Evolutionary conservation across 1,140 invertebrate species (phyloP).

Genomic region (Acromyrmex echinatior): DNA sequence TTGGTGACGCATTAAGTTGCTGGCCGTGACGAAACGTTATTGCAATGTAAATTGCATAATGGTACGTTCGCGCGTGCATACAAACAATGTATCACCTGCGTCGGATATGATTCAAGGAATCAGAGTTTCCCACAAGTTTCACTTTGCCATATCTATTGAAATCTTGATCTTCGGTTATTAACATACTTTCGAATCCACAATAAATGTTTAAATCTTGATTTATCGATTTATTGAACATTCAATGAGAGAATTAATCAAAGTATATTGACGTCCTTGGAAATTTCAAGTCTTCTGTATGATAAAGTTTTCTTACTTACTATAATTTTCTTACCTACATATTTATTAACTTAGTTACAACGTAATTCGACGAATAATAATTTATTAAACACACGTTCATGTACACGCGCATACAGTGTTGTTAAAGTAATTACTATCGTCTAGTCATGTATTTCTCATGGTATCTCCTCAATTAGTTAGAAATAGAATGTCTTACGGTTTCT

Average conservation of each 20-base stretch:
- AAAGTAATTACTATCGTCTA: constrained; percentile 20
- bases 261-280: not conserved
- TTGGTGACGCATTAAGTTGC: constrained; percentile 49
- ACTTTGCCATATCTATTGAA: not conserved
- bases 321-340: too few species aligned
- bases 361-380: not conserved
- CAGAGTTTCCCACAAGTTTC: constrained; percentile 6
- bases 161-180: not conserved
- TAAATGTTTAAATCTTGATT: not conserved
- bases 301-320: too few species aligned
- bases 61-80: not conserved
- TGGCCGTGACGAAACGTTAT: constrained; percentile 46
- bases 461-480: not conserved
- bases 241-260: not conserved
- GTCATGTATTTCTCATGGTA: not conserved
- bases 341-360: constrained; percentile 10
- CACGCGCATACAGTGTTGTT: not conserved
- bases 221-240: not conserved
- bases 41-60: constrained; percentile 52
- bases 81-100: constrained; percentile 43
- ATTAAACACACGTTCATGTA: not conserved
- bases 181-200: not conserved
- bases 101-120: constrained; percentile 31
- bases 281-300: not conserved
- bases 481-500: constrained; percentile 48